Base-by-base conservation (phyloP, 2,113 vertebrate genomes). In the Chaenocephalus aceratus region DNA sequence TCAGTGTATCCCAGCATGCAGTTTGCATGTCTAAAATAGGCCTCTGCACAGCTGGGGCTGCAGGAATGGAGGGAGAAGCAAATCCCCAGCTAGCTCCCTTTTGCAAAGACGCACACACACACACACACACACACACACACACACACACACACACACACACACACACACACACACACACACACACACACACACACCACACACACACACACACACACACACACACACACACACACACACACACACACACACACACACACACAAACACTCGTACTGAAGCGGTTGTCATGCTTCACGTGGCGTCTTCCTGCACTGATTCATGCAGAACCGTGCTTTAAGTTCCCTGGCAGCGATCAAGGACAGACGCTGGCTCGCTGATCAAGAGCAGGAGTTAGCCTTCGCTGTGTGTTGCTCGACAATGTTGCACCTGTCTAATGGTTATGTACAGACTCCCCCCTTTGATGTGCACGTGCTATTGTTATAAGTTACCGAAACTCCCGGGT, bases 1-100 rank as follows among this genome's bases (percentile, higher is more conserved):
- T 94, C 96, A 95, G 85, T 90, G 93, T 92, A 86, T 92, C 90
- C 93, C 95, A 96, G 91, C 94, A 94, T 95, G 94, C 96, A 86
- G 68, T 83, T 75, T 93, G 91, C n/a, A 79, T 90, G 91, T 85
- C 95, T 95, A 91, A 93, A 92, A 91, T 90, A 85, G 93, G 60
- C 62, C 77, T 51, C 59, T 86, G 90, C 92, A 93, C 94, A 85
- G 95, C 95, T 95, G 95, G 93, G 93, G 92, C 90, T 91, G 80
- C 95, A 86, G 94, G 91, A 83, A 70, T 59, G 57, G 76, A 72
- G 54, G 68, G 63, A 61, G 80, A 75, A 63, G 58, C 77, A 56
- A 46, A 77, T 63, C 72, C 78, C 62, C 75, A 60, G 73, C 49
- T 15, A 77, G 80, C 86, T 80, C 82, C 86, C 30, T 78, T 82